phyloP scores from a whole-genome alignment of 1,140 invertebrate species.

The Aporrectodea caliginosa region DNA sequence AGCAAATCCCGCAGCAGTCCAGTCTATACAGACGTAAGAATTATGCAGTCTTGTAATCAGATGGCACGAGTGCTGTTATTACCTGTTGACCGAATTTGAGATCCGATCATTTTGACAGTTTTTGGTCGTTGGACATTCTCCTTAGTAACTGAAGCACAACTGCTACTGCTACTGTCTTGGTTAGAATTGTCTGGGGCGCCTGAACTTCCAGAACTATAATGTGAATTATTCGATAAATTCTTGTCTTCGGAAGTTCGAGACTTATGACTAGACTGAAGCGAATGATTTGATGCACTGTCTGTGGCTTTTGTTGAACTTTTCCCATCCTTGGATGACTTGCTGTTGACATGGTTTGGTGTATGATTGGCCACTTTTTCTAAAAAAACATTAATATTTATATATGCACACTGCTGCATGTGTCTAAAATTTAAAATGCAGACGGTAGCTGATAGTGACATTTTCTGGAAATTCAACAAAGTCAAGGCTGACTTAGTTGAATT shows the following conservation, averaged over 20 bases:
- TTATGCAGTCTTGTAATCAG: no score
- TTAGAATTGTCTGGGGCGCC: not conserved
- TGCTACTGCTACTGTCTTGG: not conserved
- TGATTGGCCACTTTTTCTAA: not conserved
- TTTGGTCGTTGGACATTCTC: constrained; percentile 61
- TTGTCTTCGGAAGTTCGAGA: not conserved
- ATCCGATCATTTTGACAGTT: constrained; percentile 82
- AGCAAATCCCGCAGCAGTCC: no score
- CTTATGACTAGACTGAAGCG: not conserved
- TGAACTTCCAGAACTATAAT: not conserved
- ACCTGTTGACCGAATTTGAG: constrained; percentile 79
- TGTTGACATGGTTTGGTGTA: not conserved
- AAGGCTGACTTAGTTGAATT: no score
- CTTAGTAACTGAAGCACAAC: not conserved
- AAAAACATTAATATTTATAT: not conserved
- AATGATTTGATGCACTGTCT: not conserved
- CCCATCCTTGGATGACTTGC: not conserved
- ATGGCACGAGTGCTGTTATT: constrained; percentile 19
- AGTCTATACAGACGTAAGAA: no score
- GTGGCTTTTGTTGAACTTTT: not conserved
- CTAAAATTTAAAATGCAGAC: no score
- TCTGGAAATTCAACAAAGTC: no score
- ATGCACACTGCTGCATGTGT: no score
- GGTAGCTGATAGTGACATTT: no score
- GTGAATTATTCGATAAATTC: not conserved